A percentile compares a stretch with the other conserved stretches of the same genome.
These are phyloP conservation scores for Eretmochelys imbricata DNA, from an alignment of 2,113 vertebrate species.

Conservation along the genomic window DNA sequence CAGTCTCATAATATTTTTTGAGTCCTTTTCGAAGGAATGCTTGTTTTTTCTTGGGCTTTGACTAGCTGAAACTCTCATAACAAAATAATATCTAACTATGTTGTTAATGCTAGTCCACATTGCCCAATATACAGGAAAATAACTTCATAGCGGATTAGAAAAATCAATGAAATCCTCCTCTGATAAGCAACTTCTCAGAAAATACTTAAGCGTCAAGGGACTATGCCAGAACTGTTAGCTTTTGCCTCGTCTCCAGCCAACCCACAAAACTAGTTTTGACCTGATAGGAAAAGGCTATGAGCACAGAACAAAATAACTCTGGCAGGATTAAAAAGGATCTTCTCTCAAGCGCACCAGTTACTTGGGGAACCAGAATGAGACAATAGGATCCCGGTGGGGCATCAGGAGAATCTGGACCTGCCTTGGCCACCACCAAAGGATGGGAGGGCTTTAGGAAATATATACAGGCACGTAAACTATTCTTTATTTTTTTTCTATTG, in stretches of 20 bases:
- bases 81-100: not conserved
- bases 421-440: no score
- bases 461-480: no score
- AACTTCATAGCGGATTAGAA: fast-evolving
- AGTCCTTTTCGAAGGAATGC: not conserved
- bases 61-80: not conserved
- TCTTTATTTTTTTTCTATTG: no score
- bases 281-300: not conserved
- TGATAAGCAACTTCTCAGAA: not conserved
- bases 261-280: not conserved
- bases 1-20: not conserved
- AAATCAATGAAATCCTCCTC: not conserved
- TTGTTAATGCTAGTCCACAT: not conserved
- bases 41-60: not conserved
- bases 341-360: no score
- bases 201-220: not conserved
- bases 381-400: no score
- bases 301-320: not conserved
- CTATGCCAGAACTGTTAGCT: not conserved
- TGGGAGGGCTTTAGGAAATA: no score
- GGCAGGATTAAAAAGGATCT: no score
- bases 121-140: not conserved
- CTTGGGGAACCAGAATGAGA: no score
- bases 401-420: no score
- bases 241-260: not conserved